Evolutionary conservation across 2,797 vertebrate species (phyloP).

Genomic region (Rallus crepitans): DNA sequence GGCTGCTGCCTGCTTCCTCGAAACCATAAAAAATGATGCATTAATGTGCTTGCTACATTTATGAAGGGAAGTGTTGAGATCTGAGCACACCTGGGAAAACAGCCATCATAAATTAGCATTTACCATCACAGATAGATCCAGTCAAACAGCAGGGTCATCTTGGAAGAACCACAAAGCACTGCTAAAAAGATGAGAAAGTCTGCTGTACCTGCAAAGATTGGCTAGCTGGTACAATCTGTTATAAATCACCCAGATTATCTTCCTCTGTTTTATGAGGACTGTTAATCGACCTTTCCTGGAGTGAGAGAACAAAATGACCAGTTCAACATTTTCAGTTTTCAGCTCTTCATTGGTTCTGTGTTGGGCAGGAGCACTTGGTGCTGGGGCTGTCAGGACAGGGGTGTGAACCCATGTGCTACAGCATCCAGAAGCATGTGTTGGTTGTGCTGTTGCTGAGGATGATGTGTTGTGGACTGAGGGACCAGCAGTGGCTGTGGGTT

Average conservation of each 20-base stretch:
- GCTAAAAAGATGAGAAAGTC: not conserved
- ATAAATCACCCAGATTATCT: not conserved
- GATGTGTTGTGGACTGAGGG: not conserved
- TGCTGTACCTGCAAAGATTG: not conserved
- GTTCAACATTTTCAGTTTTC: not conserved
- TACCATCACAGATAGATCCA: not conserved
- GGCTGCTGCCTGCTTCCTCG: conserved; percentile 1
- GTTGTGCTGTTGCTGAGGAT: not conserved
- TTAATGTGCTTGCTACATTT: conserved; percentile 10
- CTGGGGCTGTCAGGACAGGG: not conserved
- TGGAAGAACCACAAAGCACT: not conserved
- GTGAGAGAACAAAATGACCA: not conserved
- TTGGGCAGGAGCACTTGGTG: not conserved
- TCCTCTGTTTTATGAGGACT: not conserved
- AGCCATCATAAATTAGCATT: conserved; percentile 23
- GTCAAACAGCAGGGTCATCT: conserved; percentile 14
- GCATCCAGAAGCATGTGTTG: not conserved
- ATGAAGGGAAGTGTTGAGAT: conserved; percentile 14
- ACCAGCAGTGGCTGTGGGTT: not conserved
- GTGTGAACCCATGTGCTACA: not conserved
- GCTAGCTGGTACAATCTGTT: not conserved
- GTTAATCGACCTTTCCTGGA: not conserved
- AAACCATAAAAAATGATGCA: conserved; percentile 27
- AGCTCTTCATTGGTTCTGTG: not conserved
- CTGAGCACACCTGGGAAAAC: conserved; percentile 8